Evolutionary conservation across 2,888 invertebrate genomes (phyloP).

Genomic region (Microplitis manilae): DNA sequence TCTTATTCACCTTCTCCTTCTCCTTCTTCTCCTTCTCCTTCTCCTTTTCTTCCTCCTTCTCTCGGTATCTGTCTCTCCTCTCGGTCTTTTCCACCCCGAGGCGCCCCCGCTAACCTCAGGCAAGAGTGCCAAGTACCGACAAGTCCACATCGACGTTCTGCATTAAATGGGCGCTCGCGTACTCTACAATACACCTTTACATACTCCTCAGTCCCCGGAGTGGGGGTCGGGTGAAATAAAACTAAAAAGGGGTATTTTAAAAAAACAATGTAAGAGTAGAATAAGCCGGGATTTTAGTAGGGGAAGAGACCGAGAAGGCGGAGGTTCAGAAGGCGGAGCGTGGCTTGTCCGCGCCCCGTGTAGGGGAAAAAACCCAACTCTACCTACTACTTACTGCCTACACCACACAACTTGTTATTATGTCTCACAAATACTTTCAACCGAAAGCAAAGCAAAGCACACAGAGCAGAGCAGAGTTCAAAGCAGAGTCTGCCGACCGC

Average conservation of each 20-base stretch:
- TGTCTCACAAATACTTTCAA: slow-evolving; percentile 28
- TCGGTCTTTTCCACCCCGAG: slow-evolving; percentile 57
- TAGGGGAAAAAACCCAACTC: slow-evolving; percentile 73
- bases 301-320: slow-evolving; percentile 53
- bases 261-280: slow-evolving; percentile 44
- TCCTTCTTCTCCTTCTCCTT: slow-evolving; percentile 20
- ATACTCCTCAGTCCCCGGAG: neutral
- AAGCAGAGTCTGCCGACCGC: too few relatives aligned
- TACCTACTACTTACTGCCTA: slow-evolving; percentile 22
- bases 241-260: neutral
- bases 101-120: slow-evolving; percentile 38
- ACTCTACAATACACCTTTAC: neutral
- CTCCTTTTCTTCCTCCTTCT: slow-evolving; percentile 4
- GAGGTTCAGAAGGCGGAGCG: slow-evolving; percentile 71
- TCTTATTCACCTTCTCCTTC: slow-evolving; percentile 14
- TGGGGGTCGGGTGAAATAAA: neutral
- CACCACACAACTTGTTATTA: neutral
- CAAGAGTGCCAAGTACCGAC: slow-evolving; percentile 65
- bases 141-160: slow-evolving; percentile 46
- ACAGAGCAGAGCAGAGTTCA: too few relatives aligned
- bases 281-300: slow-evolving; percentile 54
- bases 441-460: neutral
- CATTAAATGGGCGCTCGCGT: slow-evolving; percentile 30
- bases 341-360: slow-evolving; percentile 72
- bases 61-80: slow-evolving; percentile 28